These are phyloP conservation scores for Turritopsis rubra DNA, from an alignment of 30 jellyfish, hydroid and myxozoan genomes.

Conservation along the genomic window DNA sequence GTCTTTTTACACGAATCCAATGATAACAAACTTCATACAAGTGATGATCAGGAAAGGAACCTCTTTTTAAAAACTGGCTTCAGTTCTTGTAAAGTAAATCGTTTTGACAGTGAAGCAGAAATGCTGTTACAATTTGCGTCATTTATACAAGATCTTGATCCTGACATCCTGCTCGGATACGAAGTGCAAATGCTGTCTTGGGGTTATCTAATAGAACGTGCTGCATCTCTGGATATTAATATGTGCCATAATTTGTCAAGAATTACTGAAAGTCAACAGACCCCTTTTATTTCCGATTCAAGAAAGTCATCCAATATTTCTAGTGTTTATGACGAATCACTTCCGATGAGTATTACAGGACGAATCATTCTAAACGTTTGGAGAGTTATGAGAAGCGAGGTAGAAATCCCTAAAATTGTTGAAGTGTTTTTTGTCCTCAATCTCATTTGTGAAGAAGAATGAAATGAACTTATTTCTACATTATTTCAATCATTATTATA, in stretches of 20 bases:
- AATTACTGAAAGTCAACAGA: slow-evolving; percentile 36
- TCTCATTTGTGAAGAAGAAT: neutral
- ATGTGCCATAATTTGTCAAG: slow-evolving; percentile 71
- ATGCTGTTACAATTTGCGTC: slow-evolving; percentile 62
- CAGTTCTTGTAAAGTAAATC: neutral
- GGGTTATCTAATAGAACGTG: slow-evolving; percentile 93
- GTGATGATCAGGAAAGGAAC: neutral
- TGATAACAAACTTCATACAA: neutral
- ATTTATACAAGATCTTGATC: slow-evolving; percentile 63
- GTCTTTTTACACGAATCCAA: slow-evolving; percentile 9
- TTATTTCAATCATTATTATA: neutral
- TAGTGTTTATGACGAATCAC: slow-evolving; percentile 48
- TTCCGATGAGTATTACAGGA: slow-evolving; percentile 63
- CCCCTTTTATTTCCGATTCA: neutral
- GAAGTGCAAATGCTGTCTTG: slow-evolving; percentile 94
- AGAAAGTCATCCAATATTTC: slow-evolving; percentile 36
- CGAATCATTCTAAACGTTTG: slow-evolving; percentile 82
- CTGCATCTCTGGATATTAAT: slow-evolving; percentile 57
- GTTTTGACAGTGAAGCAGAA: slow-evolving; percentile 49
- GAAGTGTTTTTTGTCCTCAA: neutral
- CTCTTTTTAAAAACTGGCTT: slow-evolving; percentile 26
- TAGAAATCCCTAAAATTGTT: no score
- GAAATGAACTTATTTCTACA: neutral
- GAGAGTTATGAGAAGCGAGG: slow-evolving; percentile 97
- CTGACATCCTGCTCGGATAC: slow-evolving; percentile 85